Evolutionary conservation across 2,113 vertebrate genomes (phyloP).

Genomic region (Seriola rivoliana): DNA sequence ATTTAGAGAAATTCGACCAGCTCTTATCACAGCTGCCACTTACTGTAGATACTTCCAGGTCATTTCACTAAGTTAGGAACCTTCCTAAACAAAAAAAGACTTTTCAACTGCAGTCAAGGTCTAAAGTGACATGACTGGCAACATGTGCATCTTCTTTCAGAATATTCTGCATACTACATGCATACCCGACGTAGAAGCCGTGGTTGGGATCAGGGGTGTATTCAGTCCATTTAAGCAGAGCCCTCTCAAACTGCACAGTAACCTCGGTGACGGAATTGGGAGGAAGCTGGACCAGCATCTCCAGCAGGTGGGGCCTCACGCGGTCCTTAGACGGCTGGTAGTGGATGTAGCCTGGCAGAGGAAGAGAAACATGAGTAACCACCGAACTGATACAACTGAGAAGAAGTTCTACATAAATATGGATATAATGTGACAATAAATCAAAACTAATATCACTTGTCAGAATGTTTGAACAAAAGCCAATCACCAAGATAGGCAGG

Average conservation of each 20-base stretch:
- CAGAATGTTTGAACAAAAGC: background rate
- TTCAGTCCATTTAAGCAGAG: constrained; percentile 97
- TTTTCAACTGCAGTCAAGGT: too few species aligned
- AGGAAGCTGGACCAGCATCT: constrained; percentile 97
- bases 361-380: background rate
- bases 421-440: background rate
- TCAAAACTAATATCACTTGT: background rate
- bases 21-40: too few species aligned
- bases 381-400: background rate
- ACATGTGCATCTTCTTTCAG: background rate
- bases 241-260: constrained; percentile 96
- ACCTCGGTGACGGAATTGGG: constrained; percentile 95
- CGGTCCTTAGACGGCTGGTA: constrained; percentile 97
- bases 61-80: too few species aligned
- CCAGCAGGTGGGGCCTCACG: constrained; percentile 92
- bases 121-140: too few species aligned
- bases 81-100: too few species aligned
- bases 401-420: background rate
- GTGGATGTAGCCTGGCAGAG: constrained; percentile 92
- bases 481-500: too few species aligned
- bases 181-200: constrained; percentile 94
- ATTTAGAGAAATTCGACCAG: too few species aligned
- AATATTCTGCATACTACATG: background rate
- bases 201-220: constrained; percentile 98
- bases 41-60: too few species aligned